These are phyloP conservation scores for Tenualosa thibaudeaui DNA, from an alignment of 2,797 vertebrate genomes.

Conservation along the genomic window DNA sequence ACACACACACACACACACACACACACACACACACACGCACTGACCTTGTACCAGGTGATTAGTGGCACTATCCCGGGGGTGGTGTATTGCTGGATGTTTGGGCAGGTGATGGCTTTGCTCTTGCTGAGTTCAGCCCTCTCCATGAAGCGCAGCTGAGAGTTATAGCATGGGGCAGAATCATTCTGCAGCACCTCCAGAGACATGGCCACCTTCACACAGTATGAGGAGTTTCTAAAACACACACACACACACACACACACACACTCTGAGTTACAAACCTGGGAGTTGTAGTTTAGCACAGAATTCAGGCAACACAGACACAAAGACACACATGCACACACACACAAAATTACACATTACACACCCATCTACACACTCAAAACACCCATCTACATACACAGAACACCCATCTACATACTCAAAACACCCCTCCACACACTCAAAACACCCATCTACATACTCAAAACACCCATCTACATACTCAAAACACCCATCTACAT, in stretches of 20 bases:
- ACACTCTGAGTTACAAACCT: too few species aligned
- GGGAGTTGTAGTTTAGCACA: too few species aligned
- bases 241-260: conserved; percentile 39
- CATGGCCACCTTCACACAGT: conserved; percentile 99
- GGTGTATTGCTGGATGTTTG: conserved; percentile 93
- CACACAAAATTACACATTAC: too few species aligned
- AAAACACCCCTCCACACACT: too few species aligned
- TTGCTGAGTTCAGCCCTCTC: conserved; percentile 99
- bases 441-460: too few species aligned
- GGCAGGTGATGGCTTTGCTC: conserved; percentile 93
- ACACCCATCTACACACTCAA: neutral
- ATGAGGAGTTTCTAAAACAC: conserved; percentile 89
- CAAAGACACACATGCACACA: too few species aligned
- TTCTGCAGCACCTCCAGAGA: conserved; percentile 95
- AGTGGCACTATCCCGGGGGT: conserved; percentile 87
- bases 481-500: too few species aligned
- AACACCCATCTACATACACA: too few species aligned
- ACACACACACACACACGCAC: conserved; percentile 15
- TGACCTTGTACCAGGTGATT: conserved; percentile 74
- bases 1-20: neutral
- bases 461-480: too few species aligned
- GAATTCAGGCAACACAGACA: too few species aligned
- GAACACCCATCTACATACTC: too few species aligned
- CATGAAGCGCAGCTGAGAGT: conserved; percentile 93
- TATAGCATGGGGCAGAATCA: conserved; percentile 96